Base-by-base conservation (phyloP, 1,140 invertebrate species). In the Trialeurodes vaporariorum region DNA sequence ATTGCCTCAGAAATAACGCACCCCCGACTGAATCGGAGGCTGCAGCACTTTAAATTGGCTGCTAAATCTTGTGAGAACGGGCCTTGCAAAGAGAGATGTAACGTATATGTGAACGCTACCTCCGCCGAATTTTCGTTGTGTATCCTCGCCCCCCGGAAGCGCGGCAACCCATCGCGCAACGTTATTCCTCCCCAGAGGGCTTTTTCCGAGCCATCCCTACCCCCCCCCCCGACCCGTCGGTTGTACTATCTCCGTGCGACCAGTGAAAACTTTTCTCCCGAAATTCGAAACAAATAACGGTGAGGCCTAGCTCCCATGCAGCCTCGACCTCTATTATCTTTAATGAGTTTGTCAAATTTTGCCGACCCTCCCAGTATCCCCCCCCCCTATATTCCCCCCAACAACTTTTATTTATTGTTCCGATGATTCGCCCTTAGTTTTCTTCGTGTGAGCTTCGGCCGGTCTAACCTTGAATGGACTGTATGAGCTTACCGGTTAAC, bases 301-400 rank as follows among this genome's bases (percentile, higher is more conserved):
- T n/a, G n/a, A n/a, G n/a, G n/a, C n/a, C n/a, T n/a, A n/a, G 34
- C 34, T 5, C 34, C 34, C 34, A 17, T 5, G 5, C 34, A 9
- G 17, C 17, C 34, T 17, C 34, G 34, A 49, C 34, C 34, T 17
- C 34, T 49, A 49, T 49, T 49, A 49, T 49, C 34, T 49, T 49
- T 49, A 49, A 49, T 49, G 34, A 49, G 34, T 49, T 49, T 49
- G 34, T 49, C 34, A 49, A 61, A 67, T 68, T 34, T 65, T 24
- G 23, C 61, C 62, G 25, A 63, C 61, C 23, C 21, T 63, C 25
- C 23, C 27, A 63, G 25, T 22, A 23, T 22, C 25, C 22, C 59
- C 22, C 25, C 25, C n/a, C n/a, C n/a, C n/a, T n/a, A n/a, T n/a
- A n/a, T n/a, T n/a, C n/a, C n/a, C n/a, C n/a, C n/a, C n/a, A n/a